Evolutionary conservation across 2,797 vertebrate genomes (phyloP).

Genomic region (Hylomyscus alleni): DNA sequence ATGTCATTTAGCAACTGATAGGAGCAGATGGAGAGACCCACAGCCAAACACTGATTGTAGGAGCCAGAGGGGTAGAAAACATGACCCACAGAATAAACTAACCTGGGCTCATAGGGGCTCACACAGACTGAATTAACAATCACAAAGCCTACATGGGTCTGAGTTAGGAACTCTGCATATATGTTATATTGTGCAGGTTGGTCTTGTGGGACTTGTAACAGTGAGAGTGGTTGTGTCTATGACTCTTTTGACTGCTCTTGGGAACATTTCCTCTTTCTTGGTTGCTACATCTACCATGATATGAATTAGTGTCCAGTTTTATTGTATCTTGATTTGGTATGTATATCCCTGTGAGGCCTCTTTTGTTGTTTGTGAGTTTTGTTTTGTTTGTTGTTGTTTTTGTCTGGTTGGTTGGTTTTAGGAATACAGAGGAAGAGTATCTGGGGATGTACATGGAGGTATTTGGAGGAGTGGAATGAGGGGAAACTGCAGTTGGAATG

Average conservation of each 20-base stretch:
- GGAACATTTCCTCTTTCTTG: not conserved
- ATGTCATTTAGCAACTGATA: not conserved
- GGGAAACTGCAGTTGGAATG: not conserved
- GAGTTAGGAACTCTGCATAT: not conserved
- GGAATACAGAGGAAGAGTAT: not conserved
- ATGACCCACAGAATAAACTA: not conserved
- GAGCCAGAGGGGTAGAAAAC: not conserved
- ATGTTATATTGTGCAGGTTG: not conserved
- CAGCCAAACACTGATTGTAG: not conserved
- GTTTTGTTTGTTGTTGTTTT: not conserved
- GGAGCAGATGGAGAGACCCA: not conserved
- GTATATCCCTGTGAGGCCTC: not conserved
- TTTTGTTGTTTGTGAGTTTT: not conserved
- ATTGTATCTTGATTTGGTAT: not conserved
- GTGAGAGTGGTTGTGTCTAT: not conserved
- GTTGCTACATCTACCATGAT: not conserved
- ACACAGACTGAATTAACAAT: not conserved
- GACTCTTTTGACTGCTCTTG: not conserved
- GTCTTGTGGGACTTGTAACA: not conserved
- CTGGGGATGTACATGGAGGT: not conserved
- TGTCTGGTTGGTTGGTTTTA: not conserved
- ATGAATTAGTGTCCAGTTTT: not conserved
- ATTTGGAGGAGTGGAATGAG: not conserved
- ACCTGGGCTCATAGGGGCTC: not conserved
- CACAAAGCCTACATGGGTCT: not conserved